A percentile compares a stretch with the other conserved stretches of the same genome.
Conservation (phyloP, 2,888 invertebrate genomes). For the Hirtodrosophila alboralis region DNA sequence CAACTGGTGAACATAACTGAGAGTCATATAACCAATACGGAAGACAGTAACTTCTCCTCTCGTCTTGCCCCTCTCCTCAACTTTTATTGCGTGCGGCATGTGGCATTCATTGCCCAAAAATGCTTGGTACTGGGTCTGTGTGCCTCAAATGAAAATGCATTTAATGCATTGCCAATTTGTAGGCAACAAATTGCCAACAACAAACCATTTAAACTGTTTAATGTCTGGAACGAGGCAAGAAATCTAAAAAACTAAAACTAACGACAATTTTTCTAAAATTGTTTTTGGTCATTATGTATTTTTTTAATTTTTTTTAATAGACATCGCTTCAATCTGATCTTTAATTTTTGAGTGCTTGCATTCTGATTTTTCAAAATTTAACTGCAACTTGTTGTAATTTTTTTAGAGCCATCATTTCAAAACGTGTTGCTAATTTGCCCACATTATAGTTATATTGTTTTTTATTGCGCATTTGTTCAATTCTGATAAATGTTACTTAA, state of each 20-base stretch:
- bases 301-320: background rate
- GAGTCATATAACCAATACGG: slow-evolving; percentile 29
- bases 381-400: slow-evolving; percentile 13
- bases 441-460: slow-evolving; percentile 7
- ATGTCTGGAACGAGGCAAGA: slow-evolving; percentile 58
- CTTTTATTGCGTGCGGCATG: slow-evolving; percentile 42
- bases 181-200: slow-evolving; percentile 33
- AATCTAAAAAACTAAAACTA: slow-evolving; percentile 37
- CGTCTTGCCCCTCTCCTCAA: slow-evolving; percentile 1
- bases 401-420: slow-evolving; percentile 1
- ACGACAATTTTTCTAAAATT: slow-evolving; percentile 22
- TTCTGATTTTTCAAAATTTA: background rate
- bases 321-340: slow-evolving; percentile 6
- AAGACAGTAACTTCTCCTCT: slow-evolving; percentile 2
- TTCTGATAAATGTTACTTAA: slow-evolving; percentile 6
- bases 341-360: slow-evolving; percentile 12
- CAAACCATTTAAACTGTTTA: slow-evolving; percentile 57
- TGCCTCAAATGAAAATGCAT: slow-evolving; percentile 45
- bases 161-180: slow-evolving; percentile 45
- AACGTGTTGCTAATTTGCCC: slow-evolving; percentile 47
- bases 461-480: slow-evolving; percentile 34
- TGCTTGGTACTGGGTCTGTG: slow-evolving; percentile 45
- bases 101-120: slow-evolving; percentile 31
- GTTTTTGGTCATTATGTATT: slow-evolving; percentile 5
- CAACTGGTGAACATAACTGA: slow-evolving; percentile 6